phyloP scores from a whole-genome alignment of 2,888 invertebrate genomes.

The Lysandra bellargus region DNA sequence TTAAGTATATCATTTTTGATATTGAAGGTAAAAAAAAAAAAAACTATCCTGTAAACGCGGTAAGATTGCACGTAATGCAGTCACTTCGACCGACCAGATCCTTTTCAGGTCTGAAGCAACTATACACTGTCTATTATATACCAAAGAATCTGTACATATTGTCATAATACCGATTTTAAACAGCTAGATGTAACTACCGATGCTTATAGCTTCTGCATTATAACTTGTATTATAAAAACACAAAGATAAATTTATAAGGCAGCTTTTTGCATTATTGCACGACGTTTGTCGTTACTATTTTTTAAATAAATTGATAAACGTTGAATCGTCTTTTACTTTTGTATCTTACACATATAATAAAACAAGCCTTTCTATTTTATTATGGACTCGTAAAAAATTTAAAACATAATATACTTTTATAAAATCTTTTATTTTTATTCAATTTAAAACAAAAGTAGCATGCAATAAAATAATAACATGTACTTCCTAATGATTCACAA shows the following conservation, averaged over 20 bases:
- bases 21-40: conserved; percentile 44
- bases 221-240: conserved; percentile 58
- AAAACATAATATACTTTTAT: not conserved
- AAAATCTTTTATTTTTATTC: not conserved
- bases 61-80: conserved; percentile 69
- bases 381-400: not conserved
- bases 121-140: conserved; percentile 65
- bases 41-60: conserved; percentile 78
- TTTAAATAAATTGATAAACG: conserved; percentile 69
- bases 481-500: not conserved
- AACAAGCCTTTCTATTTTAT: not conserved
- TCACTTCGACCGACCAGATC: conserved; percentile 81
- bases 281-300: conserved; percentile 63
- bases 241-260: conserved; percentile 57
- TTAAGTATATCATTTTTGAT: conserved; percentile 54
- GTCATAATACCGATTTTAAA: conserved; percentile 53
- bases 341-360: conserved; percentile 8
- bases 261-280: conserved; percentile 69
- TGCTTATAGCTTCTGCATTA: conserved; percentile 74
- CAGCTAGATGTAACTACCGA: conserved; percentile 61
- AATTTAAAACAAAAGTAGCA: conserved; percentile 10
- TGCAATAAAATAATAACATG: conserved; percentile 3
- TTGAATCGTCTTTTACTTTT: conserved; percentile 50
- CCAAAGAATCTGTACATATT: conserved; percentile 76
- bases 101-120: conserved; percentile 74